These are phyloP conservation scores for Gavialis gangeticus DNA, from an alignment of 2,113 vertebrate genomes.

Conservation along the genomic window DNA sequence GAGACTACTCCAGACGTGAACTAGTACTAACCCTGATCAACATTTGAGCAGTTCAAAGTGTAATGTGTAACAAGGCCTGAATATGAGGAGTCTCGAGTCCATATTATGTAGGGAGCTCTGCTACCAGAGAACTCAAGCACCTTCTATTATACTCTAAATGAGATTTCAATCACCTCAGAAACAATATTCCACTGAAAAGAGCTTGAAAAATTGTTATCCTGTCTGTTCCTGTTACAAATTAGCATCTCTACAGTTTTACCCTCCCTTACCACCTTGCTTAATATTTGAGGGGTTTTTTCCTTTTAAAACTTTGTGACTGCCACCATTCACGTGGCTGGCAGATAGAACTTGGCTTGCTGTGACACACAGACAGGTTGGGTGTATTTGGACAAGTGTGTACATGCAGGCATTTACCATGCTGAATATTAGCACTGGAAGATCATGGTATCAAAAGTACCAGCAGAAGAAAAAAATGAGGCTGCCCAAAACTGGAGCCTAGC, in stretches of 20 bases:
- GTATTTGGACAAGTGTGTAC: background rate
- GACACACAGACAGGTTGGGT: background rate
- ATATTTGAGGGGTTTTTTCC: background rate
- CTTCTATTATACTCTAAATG: background rate
- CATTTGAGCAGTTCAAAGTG: too few species aligned
- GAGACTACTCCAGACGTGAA: too few species aligned
- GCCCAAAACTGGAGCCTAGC: background rate
- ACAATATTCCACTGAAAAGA: background rate
- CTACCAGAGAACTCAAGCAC: background rate
- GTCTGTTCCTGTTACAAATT: background rate
- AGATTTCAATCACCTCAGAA: background rate
- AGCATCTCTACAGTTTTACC: background rate
- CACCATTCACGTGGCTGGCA: background rate
- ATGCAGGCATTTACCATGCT: background rate
- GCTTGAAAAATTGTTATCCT: fast-evolving
- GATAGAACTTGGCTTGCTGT: background rate
- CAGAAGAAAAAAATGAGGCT: too few species aligned
- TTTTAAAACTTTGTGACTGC: background rate
- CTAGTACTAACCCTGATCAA: too few species aligned
- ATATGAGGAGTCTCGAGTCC: too few species aligned
- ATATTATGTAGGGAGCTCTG: background rate
- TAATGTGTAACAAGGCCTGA: too few species aligned
- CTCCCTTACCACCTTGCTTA: background rate
- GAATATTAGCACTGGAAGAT: background rate
- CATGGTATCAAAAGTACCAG: background rate